Evolutionary conservation across 2,888 invertebrate genomes (phyloP).

Genomic region (Zaprionus lineosus): DNA sequence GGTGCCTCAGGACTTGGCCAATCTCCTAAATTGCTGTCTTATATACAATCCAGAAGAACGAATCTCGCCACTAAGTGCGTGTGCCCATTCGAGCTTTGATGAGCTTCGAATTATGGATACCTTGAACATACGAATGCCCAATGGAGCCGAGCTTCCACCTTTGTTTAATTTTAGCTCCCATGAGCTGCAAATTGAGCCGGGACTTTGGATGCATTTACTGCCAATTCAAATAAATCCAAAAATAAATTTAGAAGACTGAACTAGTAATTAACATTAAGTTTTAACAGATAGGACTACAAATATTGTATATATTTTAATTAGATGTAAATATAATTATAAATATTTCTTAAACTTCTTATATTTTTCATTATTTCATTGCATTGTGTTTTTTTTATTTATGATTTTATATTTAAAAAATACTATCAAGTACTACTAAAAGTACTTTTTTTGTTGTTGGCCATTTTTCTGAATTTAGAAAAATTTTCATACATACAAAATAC

Average conservation of each 20-base stretch:
- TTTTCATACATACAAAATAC: no score
- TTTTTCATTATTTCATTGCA: no score
- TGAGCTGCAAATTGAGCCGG: conserved; percentile 80
- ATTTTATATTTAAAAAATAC: background rate
- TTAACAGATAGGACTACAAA: no score
- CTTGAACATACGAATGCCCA: conserved; percentile 93
- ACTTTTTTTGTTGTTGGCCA: conserved; percentile 11
- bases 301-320: no score
- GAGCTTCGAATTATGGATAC: conserved; percentile 92
- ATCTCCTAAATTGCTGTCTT: conserved; percentile 92
- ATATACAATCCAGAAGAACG: conserved; percentile 98
- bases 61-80: conserved; percentile 96
- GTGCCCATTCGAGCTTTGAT: conserved; percentile 98
- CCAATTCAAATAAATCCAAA: no score
- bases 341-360: background rate
- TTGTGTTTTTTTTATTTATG: no score
- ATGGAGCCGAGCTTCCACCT: conserved; percentile 95
- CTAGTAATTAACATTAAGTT: no score
- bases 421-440: no score
- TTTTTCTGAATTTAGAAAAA: no score
- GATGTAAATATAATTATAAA: background rate
- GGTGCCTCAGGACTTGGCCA: conserved; percentile 94
- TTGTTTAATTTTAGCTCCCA: conserved; percentile 98
- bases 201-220: conserved; percentile 54
- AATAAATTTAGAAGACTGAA: no score